phyloP scores from a whole-genome alignment of 2,888 invertebrate species.

The Nezara viridula region DNA sequence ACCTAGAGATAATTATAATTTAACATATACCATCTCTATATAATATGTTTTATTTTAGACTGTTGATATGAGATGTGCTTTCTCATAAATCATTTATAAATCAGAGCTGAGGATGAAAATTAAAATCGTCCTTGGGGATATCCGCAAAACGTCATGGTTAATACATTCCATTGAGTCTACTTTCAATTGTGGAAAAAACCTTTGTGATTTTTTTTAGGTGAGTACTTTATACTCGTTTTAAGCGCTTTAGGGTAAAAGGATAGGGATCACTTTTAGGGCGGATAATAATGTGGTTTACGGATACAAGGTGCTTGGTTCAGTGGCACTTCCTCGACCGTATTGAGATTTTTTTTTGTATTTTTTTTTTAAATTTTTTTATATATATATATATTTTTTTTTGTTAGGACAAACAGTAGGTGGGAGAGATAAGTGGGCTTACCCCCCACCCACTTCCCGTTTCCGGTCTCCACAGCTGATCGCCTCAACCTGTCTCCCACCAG shows the following conservation, averaged over 20 bases:
- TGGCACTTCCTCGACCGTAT: constrained; percentile 17
- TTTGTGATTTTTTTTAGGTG: neutral
- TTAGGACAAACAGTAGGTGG: constrained; percentile 19
- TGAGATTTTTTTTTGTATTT: constrained; percentile 11
- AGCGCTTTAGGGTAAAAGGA: neutral
- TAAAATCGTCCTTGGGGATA: too few species aligned
- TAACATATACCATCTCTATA: too few species aligned
- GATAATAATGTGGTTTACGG: constrained; percentile 10
- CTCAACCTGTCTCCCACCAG: constrained; percentile 31
- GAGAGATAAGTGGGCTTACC: constrained; percentile 23
- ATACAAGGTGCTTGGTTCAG: neutral
- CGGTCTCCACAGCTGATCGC: constrained; percentile 34
- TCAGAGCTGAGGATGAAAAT: too few species aligned
- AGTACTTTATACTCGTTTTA: neutral
- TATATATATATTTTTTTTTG: constrained; percentile 3
- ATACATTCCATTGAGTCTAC: neutral
- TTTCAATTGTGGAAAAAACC: neutral
- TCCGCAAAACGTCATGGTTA: neutral
- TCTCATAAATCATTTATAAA: too few species aligned
- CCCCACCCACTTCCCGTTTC: constrained; percentile 34
- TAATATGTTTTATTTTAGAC: too few species aligned
- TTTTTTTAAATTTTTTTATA: constrained; percentile 15
- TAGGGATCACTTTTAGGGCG: neutral
- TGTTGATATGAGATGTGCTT: too few species aligned
- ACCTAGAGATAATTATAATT: too few species aligned